These are phyloP conservation scores for Tethya wilhelma DNA, from an alignment of 37 sponge, comb jelly and placozoan species.

Conservation along the genomic window DNA sequence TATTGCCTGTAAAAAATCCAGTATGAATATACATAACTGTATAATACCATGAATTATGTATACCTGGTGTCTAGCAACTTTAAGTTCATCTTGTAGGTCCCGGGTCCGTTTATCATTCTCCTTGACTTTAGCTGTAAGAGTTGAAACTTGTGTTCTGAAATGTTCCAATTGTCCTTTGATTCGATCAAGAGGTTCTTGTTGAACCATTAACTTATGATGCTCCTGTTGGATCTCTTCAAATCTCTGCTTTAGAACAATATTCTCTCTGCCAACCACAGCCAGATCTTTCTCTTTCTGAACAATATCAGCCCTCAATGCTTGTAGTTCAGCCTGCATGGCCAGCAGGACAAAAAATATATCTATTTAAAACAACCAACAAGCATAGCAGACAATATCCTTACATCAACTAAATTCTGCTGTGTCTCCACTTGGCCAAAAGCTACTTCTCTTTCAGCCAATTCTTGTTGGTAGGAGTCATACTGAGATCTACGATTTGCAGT, in stretches of 20 bases:
- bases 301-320: not conserved
- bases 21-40: not conserved
- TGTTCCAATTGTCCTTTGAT: not conserved
- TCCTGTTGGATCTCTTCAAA: not conserved
- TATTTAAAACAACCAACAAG: not conserved
- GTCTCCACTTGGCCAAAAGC: too few species aligned
- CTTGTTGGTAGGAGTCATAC: too few species aligned
- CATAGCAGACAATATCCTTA: too few species aligned
- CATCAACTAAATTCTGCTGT: too few species aligned
- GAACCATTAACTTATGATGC: not conserved
- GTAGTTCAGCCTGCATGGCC: slow-evolving; percentile 5
- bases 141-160: not conserved
- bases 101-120: not conserved
- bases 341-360: not conserved
- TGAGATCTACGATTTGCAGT: too few species aligned
- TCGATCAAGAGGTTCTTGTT: not conserved
- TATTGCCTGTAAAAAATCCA: not conserved
- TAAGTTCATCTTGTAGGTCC: not conserved
- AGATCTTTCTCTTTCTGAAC: not conserved
- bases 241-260: not conserved
- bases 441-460: too few species aligned
- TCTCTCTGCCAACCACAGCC: not conserved
- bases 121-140: not conserved
- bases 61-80: not conserved
- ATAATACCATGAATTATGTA: not conserved